Percentiles rank a stretch among this genome's conserved stretches.
These are phyloP conservation scores for Cygnus atratus DNA, from an alignment of 2,113 vertebrate genomes.

Conservation along the genomic window DNA sequence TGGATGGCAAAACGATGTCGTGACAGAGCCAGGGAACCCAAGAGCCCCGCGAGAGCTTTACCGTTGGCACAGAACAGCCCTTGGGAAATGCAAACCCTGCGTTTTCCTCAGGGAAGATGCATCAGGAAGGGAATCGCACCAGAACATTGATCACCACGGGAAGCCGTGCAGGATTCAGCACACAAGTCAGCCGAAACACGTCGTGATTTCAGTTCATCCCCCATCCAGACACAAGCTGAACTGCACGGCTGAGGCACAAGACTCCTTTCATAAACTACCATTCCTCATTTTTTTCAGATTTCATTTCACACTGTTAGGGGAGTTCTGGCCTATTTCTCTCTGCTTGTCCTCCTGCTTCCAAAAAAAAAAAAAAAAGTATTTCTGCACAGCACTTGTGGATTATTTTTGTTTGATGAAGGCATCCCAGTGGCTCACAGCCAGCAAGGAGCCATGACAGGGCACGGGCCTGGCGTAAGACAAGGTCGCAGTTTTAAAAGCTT, in stretches of 20 bases:
- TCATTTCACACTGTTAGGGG: not conserved
- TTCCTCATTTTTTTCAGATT: not conserved
- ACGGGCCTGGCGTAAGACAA: not conserved
- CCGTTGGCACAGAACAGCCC: not conserved
- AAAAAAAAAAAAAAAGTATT: fast-evolving
- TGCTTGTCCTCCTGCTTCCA: not conserved
- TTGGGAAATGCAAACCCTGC: not conserved
- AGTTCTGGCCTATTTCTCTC: slow-evolving; percentile 30
- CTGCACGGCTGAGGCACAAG: not conserved
- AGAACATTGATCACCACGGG: not conserved
- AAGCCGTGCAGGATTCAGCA: fast-evolving
- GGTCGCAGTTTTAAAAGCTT: slow-evolving; percentile 17
- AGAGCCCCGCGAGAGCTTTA: not conserved
- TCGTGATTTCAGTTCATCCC: not conserved
- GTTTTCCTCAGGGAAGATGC: not conserved
- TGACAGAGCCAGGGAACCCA: not conserved
- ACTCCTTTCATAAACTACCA: not conserved
- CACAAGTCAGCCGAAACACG: fast-evolving
- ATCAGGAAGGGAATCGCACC: not conserved
- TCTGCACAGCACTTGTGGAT: not conserved
- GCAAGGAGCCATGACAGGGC: not conserved
- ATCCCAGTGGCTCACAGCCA: slow-evolving; percentile 1
- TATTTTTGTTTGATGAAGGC: slow-evolving; percentile 35
- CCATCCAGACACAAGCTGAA: not conserved
- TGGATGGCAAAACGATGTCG: not conserved